Conservation (phyloP, 2,888 invertebrate genomes). For the Megalurothrips usitatus region DNA sequence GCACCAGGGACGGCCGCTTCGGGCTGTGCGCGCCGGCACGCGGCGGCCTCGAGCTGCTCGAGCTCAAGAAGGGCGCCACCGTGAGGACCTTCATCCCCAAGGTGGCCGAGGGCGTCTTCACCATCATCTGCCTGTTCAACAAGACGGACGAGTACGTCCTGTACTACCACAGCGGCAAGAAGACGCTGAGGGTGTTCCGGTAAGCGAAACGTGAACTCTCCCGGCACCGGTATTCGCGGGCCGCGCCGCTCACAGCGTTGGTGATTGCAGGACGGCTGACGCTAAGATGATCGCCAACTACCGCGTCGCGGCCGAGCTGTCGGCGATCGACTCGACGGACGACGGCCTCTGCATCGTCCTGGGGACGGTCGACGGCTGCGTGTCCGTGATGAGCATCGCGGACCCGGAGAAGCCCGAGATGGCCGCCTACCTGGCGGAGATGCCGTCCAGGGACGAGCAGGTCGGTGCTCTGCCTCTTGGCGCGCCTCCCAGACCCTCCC, state of each 20-base stretch:
- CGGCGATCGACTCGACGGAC: constrained; percentile 77
- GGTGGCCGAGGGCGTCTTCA: constrained; percentile 96
- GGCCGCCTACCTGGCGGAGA: constrained; percentile 57
- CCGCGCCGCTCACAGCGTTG: not conserved
- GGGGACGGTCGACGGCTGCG: constrained; percentile 89
- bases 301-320: constrained; percentile 82
- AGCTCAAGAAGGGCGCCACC: constrained; percentile 82
- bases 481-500: constrained; percentile 38
- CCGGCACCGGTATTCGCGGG: no score
- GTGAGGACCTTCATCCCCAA: constrained; percentile 87
- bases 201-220: constrained; percentile 42
- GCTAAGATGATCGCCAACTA: constrained; percentile 91
- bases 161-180: constrained; percentile 93
- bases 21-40: constrained; percentile 90
- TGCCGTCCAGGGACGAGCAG: constrained; percentile 68
- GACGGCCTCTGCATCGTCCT: constrained; percentile 79
- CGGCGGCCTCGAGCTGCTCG: constrained; percentile 89
- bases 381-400: constrained; percentile 79
- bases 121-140: constrained; percentile 90
- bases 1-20: constrained; percentile 80
- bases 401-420: constrained; percentile 65
- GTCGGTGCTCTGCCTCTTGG: constrained; percentile 44
- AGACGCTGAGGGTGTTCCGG: constrained; percentile 89
- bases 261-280: constrained; percentile 66
- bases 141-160: constrained; percentile 91